A percentile compares a stretch with the other conserved stretches of the same genome.
Conservation (phyloP, 2,888 invertebrate species). For the Chymomyza caudatula region DNA sequence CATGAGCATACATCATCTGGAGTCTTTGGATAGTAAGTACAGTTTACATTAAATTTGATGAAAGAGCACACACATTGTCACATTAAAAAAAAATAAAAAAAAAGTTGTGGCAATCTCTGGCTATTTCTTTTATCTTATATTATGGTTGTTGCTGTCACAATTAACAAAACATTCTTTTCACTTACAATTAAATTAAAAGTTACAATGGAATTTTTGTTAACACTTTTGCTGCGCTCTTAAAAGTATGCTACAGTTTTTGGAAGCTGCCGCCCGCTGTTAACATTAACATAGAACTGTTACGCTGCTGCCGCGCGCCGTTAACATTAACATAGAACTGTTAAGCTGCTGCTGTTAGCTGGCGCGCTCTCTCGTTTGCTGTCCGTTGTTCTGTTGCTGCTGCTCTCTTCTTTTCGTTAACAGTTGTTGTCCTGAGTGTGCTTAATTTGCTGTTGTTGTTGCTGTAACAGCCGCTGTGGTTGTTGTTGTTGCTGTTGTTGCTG, state of each 20-base stretch:
- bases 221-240: no score
- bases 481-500: constrained; percentile 42
- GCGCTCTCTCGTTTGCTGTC: constrained; percentile 38
- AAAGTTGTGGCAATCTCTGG: constrained; percentile 24
- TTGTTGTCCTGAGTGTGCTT: constrained; percentile 36
- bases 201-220: no score
- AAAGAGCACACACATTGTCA: constrained; percentile 9
- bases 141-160: no score
- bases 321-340: neutral
- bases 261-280: neutral
- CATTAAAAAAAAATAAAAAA: constrained; percentile 22
- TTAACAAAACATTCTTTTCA: no score
- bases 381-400: constrained; percentile 50
- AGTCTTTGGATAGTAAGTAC: constrained; percentile 17
- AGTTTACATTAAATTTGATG: constrained; percentile 22
- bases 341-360: neutral
- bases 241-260: neutral
- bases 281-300: neutral
- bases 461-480: constrained; percentile 44
- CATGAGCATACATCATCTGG: neutral
- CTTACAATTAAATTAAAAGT: no score
- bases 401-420: constrained; percentile 49
- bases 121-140: constrained; percentile 47
- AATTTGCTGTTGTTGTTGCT: neutral
- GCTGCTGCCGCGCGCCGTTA: neutral